Evolutionary conservation across 2,113 vertebrate species (phyloP), one percentile per base, ranked within the genome.

Genomic region (Fukomys damarensis): DNA sequence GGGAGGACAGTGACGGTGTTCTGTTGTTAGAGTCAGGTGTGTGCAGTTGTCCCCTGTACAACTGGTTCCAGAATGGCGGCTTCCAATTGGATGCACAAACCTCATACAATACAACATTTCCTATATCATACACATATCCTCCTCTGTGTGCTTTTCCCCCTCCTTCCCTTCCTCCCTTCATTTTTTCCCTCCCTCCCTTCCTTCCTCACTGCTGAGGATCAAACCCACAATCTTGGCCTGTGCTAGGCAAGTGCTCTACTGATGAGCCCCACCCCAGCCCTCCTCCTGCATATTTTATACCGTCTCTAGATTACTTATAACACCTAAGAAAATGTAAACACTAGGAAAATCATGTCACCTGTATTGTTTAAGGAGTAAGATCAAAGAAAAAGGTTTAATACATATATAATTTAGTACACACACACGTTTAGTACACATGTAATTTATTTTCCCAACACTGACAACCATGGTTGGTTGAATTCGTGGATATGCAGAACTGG

Each of bases 1-100:
- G 52, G 16, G 26, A 49, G 38, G 8, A 30, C 16, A 79, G 30
- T 3, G 2, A 59, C 17, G 4, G 43, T 2, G 7, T 24, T 52
- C 14, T 0, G 24, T 35, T 3, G 1, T 16, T 24, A 56, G 38
- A 79, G 28, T 11, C 38, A 30, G 3, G 11, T 14, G 3, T 17
- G 2, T 38, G 9, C 26, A 38, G 32, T 38, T 52, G 41, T 24
- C 17, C 85, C 43, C 46, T 7, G 7, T 46, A 74, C 41, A 74
- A n/a, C 30, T 30, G 80, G n/a, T 28, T 49, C 59, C 52, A 58
- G 59, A 52, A 41, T 7, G 6, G 54, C 19, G 19, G 3, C 56
- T 35, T 41, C 66, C 49, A 32, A 58, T 43, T 35, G 46, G 30
- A 30, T 46, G 30, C 38, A 43, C 65, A 63, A 54, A 41, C 54